A percentile compares a stretch with the other conserved stretches of the same genome.
Evolutionary conservation across 2,888 invertebrate species (phyloP).

Genomic region (Diaprepes abbreviatus): DNA sequence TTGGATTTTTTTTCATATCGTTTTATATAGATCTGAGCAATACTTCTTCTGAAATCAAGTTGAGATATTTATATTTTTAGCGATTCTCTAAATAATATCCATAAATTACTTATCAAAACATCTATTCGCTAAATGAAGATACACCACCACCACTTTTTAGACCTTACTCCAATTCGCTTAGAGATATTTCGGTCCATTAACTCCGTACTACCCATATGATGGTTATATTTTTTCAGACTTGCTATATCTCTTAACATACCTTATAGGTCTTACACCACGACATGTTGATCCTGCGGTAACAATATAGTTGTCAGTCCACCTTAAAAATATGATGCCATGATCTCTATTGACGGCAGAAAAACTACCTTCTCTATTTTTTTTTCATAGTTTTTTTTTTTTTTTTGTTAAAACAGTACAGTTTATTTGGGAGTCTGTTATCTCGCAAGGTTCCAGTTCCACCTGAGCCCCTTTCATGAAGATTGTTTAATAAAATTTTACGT

Average conservation of each 20-base stretch:
- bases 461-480: conserved; percentile 40
- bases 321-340: too few relatives aligned
- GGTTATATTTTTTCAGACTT: too few relatives aligned
- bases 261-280: conserved; percentile 13
- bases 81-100: too few relatives aligned
- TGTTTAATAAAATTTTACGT: conserved; percentile 10
- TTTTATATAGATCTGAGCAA: too few relatives aligned
- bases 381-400: neutral
- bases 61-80: too few relatives aligned
- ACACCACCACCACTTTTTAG: neutral
- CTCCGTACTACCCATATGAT: neutral
- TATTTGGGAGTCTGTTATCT: conserved; percentile 49
- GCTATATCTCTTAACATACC: too few relatives aligned
- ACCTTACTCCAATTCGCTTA: neutral
- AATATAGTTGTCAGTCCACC: conserved; percentile 27
- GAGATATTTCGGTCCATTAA: neutral
- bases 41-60: too few relatives aligned
- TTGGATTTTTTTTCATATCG: too few relatives aligned
- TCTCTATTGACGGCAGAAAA: conserved; percentile 14
- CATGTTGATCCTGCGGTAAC: conserved; percentile 34
- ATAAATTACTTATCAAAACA: too few relatives aligned
- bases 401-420: conserved; percentile 31
- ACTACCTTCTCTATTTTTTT: conserved; percentile 10
- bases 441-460: conserved; percentile 54
- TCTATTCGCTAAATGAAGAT: conserved; percentile 22